Conservation (phyloP, 2,113 vertebrate genomes). For the Montifringilla adamsi region DNA sequence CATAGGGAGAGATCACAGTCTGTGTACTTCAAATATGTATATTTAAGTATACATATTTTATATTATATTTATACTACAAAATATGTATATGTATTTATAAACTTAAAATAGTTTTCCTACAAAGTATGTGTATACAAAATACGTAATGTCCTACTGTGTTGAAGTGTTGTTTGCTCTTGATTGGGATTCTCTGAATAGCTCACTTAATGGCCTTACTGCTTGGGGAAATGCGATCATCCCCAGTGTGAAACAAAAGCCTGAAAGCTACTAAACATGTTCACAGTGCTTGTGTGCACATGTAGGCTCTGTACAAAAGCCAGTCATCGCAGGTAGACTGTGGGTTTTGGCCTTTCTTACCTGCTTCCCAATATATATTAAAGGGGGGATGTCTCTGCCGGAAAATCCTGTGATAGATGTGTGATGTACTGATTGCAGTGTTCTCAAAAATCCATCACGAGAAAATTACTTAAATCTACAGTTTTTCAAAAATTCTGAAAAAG, state of each 20-base stretch:
- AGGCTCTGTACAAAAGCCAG: neutral
- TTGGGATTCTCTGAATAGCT: neutral
- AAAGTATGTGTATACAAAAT: neutral
- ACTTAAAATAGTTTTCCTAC: neutral
- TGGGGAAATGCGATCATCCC: neutral
- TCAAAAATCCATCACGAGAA: fast-evolving
- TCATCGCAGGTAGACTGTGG: neutral
- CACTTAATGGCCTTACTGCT: neutral
- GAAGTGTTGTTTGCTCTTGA: neutral
- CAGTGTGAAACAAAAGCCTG: neutral
- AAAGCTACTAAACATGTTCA: neutral
- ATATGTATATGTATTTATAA: neutral
- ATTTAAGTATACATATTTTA: neutral
- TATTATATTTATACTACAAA: neutral
- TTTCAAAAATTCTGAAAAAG: neutral
- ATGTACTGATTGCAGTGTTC: neutral
- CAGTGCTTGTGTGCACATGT: neutral
- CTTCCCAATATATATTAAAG: neutral
- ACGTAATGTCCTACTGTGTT: neutral
- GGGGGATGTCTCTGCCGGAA: neutral
- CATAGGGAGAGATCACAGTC: neutral
- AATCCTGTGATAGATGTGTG: neutral
- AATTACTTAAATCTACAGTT: neutral
- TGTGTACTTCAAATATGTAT: neutral
- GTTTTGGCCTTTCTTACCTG: neutral